These are phyloP conservation scores for Dryobates pubescens DNA, from an alignment of 2,797 vertebrate species.

Conservation along the genomic window DNA sequence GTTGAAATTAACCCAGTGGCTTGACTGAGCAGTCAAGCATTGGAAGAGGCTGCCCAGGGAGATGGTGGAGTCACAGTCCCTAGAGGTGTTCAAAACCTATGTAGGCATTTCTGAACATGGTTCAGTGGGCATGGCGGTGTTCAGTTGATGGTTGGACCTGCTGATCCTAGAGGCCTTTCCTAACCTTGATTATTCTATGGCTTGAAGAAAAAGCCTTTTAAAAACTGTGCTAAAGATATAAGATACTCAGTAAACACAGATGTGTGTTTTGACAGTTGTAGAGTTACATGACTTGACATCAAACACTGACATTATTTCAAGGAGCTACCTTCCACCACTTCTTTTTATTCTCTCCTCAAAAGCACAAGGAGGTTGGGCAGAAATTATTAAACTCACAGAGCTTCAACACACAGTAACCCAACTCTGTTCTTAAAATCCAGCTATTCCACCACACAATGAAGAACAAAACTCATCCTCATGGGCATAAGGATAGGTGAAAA, in stretches of 20 bases:
- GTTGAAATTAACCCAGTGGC: constrained; percentile 8
- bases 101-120: no score
- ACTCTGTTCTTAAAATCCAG: neutral
- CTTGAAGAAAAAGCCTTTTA: constrained; percentile 1
- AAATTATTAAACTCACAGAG: neutral
- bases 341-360: neutral
- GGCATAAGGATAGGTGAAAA: neutral
- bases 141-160: no score
- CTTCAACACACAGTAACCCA: neutral
- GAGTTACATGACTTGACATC: neutral
- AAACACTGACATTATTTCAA: neutral
- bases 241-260: neutral
- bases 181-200: neutral
- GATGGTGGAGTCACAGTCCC: no score
- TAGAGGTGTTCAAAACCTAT: no score
- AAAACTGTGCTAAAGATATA: neutral
- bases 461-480: neutral
- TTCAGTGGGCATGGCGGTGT: no score
- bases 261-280: constrained; percentile 2
- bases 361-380: neutral
- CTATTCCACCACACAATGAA: neutral
- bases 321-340: rapidly evolving
- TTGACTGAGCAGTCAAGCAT: no score
- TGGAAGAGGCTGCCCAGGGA: no score
- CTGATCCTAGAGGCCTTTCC: no score